A percentile compares a stretch with the other conserved stretches of the same genome.
Conservation (phyloP, 2,113 vertebrate genomes). For the Phrynocephalus versicolor region DNA sequence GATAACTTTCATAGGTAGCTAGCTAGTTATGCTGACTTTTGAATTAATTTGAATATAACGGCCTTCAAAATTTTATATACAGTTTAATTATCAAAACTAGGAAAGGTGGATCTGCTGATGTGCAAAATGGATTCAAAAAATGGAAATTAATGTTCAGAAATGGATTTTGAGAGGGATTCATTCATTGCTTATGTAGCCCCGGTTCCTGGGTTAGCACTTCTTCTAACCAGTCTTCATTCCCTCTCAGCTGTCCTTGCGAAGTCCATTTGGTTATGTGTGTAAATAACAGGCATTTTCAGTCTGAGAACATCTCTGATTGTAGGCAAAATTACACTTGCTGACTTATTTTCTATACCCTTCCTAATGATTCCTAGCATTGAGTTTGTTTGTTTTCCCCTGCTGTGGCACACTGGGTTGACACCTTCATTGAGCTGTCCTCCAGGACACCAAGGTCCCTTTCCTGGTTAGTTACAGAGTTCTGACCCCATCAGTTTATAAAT, state of each 20-base stretch:
- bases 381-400: too few species aligned
- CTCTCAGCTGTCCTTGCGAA: not conserved
- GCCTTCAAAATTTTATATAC: not conserved
- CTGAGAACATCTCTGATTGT: too few species aligned
- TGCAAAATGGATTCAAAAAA: not conserved
- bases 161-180: not conserved
- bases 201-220: too few species aligned
- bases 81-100: rapidly evolving
- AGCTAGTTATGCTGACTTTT: not conserved
- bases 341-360: too few species aligned
- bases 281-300: not conserved
- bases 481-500: too few species aligned
- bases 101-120: not conserved
- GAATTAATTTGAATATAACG: not conserved
- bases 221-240: not conserved
- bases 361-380: too few species aligned
- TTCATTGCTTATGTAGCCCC: too few species aligned
- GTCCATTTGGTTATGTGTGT: not conserved
- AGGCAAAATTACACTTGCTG: too few species aligned
- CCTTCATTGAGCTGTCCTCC: too few species aligned
- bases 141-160: not conserved
- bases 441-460: too few species aligned
- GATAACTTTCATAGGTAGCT: not conserved
- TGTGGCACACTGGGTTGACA: too few species aligned
- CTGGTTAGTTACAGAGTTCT: too few species aligned